Base-by-base conservation (phyloP, 2,797 vertebrate species). In the Smutsia gigantea region DNA sequence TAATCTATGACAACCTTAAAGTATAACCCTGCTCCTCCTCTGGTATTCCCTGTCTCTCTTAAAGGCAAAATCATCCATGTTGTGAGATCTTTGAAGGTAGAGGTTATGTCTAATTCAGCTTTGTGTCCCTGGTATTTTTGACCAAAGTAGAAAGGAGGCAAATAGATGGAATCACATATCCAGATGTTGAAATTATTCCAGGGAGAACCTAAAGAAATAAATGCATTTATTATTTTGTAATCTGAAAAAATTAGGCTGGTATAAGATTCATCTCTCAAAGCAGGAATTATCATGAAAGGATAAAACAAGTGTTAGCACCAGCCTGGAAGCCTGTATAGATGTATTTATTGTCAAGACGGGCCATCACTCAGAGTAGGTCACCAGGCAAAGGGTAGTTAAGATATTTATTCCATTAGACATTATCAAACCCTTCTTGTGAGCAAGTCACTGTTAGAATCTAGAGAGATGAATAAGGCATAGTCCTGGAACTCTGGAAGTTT, bases 401-500 rank as follows among this genome's bases (percentile, higher is more conserved):
- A 29, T 90, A 51, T 46, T 57, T 83, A 82, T 87, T 72, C 59
- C 13, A 68, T 68, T 74, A 89, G 27, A 27, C 29, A 57, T 69
- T 69, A 64, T 42, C 10, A 25, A 94, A 15, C 8, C 74, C 46
- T 92, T 96, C 31, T 64, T 82, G 6, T 72, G 57, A 39, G 25
- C 34, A 71, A 18, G 23, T 83, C 25, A 1, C 77, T 49, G 2
- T 61, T 64, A 89, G 49, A 86, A 88, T 25, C 66, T 0, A 81
- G n/a, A 79, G 10, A 68, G 34, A 90, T 74, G 59, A 49, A 49
- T 69, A 66, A 86, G 25, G n/a, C 27, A 78, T 25, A 59, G 51
- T 49, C 49, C 31, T 51, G 88, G 85, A 95, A 92, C 51, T 85
- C 84, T 81, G n/a, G 8, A 87, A 89, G 55, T 21, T 55, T 61